These are phyloP conservation scores for Cacoxenus indagator DNA, from an alignment of 2,888 invertebrate species.

Conservation along the genomic window DNA sequence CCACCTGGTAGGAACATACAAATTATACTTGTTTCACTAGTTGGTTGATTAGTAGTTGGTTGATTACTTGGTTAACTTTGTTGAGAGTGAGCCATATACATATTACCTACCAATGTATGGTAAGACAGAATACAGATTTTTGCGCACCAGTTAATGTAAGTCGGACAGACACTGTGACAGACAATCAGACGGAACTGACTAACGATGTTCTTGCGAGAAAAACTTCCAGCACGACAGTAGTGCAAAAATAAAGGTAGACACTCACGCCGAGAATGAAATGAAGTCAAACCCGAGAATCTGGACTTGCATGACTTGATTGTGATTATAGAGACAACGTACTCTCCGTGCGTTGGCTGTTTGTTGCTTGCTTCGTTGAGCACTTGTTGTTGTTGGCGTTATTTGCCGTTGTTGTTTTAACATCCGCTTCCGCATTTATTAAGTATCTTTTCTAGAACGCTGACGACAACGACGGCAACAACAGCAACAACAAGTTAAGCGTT, in stretches of 20 bases:
- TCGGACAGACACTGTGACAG: not conserved
- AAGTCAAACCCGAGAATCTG: conserved; percentile 32
- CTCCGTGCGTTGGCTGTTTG: not conserved
- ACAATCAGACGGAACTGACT: not conserved
- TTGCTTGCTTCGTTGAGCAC: conserved; percentile 1
- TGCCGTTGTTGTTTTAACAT: conserved; percentile 57
- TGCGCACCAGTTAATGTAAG: conserved; percentile 21
- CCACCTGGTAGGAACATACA: conserved; percentile 4
- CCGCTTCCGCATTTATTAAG: conserved; percentile 69
- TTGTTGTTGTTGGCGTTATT: conserved; percentile 33
- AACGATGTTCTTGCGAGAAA: not conserved
- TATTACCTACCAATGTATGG: not conserved
- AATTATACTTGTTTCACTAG: conserved; percentile 17
- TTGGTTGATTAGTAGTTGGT: no score
- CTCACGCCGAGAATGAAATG: not conserved
- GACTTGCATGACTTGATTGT: conserved; percentile 65
- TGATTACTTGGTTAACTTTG: no score
- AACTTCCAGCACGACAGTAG: not conserved
- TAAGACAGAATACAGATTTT: conserved; percentile 8
- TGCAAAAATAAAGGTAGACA: not conserved
- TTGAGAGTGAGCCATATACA: no score
- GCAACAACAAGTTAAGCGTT: conserved; percentile 37
- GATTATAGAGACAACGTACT: conserved; percentile 58
- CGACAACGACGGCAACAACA: not conserved
- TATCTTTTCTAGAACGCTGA: conserved; percentile 44